Percentiles rank a stretch among this genome's conserved stretches.
Conservation (phyloP, 2,888 invertebrate genomes). For the Drosophila kuntzei region DNA sequence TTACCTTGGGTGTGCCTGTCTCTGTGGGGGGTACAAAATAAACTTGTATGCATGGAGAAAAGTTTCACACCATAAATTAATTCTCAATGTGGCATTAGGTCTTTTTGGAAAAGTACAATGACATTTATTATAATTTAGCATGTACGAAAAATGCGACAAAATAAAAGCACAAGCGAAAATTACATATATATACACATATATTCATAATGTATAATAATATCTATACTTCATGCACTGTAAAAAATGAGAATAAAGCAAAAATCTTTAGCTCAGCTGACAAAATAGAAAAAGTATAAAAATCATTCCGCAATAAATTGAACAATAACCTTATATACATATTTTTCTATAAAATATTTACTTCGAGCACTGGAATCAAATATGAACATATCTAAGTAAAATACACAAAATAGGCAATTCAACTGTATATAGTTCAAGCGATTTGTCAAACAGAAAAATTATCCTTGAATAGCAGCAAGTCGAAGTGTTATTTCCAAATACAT, state of each 20-base stretch:
- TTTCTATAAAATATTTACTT: no score
- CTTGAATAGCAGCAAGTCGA: no score
- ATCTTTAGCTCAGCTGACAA: background rate
- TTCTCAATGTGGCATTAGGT: conserved; percentile 67
- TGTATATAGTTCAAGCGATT: no score
- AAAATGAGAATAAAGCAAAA: background rate
- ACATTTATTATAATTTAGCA: conserved; percentile 81
- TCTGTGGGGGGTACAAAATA: conserved; percentile 8
- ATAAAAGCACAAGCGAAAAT: conserved; percentile 26
- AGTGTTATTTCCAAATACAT: background rate
- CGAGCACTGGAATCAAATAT: no score
- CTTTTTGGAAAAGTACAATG: conserved; percentile 60
- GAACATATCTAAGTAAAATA: no score
- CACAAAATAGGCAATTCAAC: no score
- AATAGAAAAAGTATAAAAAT: background rate
- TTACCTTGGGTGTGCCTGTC: conserved; percentile 31
- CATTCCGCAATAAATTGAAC: no score
- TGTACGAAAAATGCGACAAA: conserved; percentile 38
- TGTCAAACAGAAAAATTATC: no score
- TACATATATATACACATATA: conserved; percentile 17
- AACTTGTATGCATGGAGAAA: conserved; percentile 38
- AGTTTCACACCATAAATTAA: conserved; percentile 76
- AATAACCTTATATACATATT: no score
- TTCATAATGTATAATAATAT: conserved; percentile 47
- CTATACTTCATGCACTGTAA: conserved; percentile 17